Percentiles rank a stretch among this genome's conserved stretches.
phyloP scores from a whole-genome alignment of 1,140 invertebrate species.

The Plectrocnemia conspersa region DNA sequence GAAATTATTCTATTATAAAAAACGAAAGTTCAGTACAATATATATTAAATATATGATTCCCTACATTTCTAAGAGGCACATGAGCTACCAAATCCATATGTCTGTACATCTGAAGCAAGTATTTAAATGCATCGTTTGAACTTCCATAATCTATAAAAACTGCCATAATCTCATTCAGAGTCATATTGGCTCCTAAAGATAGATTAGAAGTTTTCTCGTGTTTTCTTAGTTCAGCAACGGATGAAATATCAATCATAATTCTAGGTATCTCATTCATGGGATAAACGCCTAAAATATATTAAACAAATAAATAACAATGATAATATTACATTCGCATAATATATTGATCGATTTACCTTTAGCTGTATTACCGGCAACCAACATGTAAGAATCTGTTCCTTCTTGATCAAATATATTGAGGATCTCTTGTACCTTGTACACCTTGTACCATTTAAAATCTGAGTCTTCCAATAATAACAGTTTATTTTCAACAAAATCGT shows the following conservation, averaged over 20 bases:
- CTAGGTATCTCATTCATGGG: slow-evolving; percentile 40
- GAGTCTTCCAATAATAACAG: slow-evolving; percentile 19
- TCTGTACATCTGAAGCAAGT: slow-evolving; percentile 46
- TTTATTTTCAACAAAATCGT: slow-evolving; percentile 1
- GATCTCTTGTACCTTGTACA: slow-evolving; percentile 43
- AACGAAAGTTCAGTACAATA: too few relatives aligned
- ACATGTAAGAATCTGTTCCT: slow-evolving; percentile 48
- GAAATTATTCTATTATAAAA: too few relatives aligned
- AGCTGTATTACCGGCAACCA: slow-evolving; percentile 67
- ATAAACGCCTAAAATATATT: slow-evolving; percentile 43
- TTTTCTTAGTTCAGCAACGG: slow-evolving; percentile 58
- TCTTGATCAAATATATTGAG: slow-evolving; percentile 51
- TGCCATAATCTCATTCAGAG: slow-evolving; percentile 60
- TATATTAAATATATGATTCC: slow-evolving; percentile 37
- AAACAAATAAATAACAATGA: too few relatives aligned
- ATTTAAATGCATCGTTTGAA: slow-evolving; percentile 47
- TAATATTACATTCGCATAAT: too few relatives aligned
- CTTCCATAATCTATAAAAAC: slow-evolving; percentile 53
- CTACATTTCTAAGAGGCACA: slow-evolving; percentile 68
- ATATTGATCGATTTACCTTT: slow-evolving; percentile 60
- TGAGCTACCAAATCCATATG: slow-evolving; percentile 67
- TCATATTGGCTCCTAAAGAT: slow-evolving; percentile 60
- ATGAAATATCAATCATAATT: slow-evolving; percentile 68
- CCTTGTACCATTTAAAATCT: slow-evolving; percentile 50
- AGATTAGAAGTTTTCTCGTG: slow-evolving; percentile 50